Percentiles rank a stretch among this genome's conserved stretches.
phyloP scores from a whole-genome alignment of 2,797 vertebrate genomes.

The Nannoperca australis region DNA sequence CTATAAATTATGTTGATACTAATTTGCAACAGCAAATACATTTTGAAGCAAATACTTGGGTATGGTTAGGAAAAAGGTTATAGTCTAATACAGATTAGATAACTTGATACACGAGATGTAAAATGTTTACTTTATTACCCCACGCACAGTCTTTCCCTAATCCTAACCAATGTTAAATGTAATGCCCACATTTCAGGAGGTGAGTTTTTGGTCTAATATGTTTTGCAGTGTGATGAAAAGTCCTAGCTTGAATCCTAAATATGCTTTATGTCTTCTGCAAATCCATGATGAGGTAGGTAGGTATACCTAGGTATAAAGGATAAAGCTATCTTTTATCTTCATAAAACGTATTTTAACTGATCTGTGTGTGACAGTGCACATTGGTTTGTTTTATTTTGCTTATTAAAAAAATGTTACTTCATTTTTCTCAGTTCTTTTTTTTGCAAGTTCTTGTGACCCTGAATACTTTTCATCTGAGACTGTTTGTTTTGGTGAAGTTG shows the following conservation, averaged over 20 bases:
- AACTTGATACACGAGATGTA: not conserved
- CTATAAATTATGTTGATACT: not conserved
- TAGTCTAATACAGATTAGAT: not conserved
- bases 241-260: slow-evolving; percentile 18
- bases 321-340: slow-evolving; percentile 19
- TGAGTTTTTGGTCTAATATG: not conserved
- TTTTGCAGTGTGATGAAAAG: slow-evolving; percentile 14
- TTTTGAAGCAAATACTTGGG: not conserved
- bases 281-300: slow-evolving; percentile 19
- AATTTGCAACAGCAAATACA: not conserved
- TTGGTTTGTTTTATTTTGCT: not conserved
- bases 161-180: not conserved
- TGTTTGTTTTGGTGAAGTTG: slow-evolving; percentile 33
- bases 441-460: slow-evolving; percentile 20
- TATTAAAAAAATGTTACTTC: not conserved
- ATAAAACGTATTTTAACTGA: slow-evolving; percentile 21
- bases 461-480: slow-evolving; percentile 31
- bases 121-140: not conserved
- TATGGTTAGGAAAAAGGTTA: not conserved
- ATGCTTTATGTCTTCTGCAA: slow-evolving; percentile 1
- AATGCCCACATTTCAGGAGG: not conserved
- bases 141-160: not conserved
- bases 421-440: slow-evolving; percentile 7
- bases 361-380: not conserved
- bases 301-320: no score